Conservation (phyloP, 2,888 invertebrate species). For the Noctua janthe region DNA sequence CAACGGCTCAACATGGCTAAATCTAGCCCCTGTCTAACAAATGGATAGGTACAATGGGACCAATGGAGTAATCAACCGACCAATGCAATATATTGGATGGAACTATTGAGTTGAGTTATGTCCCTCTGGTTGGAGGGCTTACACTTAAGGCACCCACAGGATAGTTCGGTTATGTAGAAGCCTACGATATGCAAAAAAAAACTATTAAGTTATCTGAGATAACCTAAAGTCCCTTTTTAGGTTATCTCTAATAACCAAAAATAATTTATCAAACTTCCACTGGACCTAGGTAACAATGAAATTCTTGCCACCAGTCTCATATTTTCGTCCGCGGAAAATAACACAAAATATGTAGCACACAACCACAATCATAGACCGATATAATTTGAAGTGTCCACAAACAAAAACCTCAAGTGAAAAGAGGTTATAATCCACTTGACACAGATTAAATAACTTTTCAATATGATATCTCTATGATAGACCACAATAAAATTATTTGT, state of each 20-base stretch:
- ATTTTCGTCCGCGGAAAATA: background rate
- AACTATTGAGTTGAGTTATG: no score
- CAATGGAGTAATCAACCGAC: no score
- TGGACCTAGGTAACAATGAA: background rate
- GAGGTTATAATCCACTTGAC: slow-evolving; percentile 66
- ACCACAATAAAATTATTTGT: slow-evolving; percentile 54
- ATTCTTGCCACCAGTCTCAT: background rate
- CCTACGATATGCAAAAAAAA: no score
- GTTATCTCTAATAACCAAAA: no score
- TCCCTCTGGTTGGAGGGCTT: no score
- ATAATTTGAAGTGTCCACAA: slow-evolving; percentile 28
- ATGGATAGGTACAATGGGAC: no score
- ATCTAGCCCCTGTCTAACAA: no score
- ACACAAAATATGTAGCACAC: background rate
- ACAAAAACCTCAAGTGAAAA: slow-evolving; percentile 47
- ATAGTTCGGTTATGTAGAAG: no score
- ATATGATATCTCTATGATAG: slow-evolving; percentile 57
- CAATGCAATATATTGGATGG: no score
- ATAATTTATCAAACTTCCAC: background rate
- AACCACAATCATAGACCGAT: background rate
- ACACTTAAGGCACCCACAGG: no score
- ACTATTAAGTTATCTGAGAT: background rate
- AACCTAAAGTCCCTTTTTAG: background rate
- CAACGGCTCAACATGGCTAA: no score
- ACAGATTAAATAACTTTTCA: slow-evolving; percentile 66